Conservation (phyloP, 2,888 invertebrate species). For the Caenorhabditis uteleia region DNA sequence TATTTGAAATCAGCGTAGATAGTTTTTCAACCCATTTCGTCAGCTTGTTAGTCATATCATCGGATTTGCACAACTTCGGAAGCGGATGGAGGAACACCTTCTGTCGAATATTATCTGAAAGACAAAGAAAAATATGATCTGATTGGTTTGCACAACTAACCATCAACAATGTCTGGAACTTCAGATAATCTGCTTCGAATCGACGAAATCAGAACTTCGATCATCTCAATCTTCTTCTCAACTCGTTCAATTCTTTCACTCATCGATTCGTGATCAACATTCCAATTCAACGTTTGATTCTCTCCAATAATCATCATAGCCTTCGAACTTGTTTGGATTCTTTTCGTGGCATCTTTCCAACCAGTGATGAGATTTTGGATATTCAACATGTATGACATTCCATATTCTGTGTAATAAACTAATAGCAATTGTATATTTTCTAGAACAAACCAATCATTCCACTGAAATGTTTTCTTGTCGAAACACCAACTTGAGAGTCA, state of each 20-base stretch:
- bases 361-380: conserved; percentile 13
- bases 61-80: conserved; percentile 22
- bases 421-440: not conserved
- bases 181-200: conserved; percentile 9
- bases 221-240: not conserved
- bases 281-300: conserved; percentile 14
- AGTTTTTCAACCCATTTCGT: conserved; percentile 17
- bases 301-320: conserved; percentile 4
- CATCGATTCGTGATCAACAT: conserved; percentile 24
- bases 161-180: conserved; percentile 17
- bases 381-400: conserved; percentile 42
- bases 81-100: conserved; percentile 35
- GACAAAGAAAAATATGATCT: not conserved
- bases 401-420: conserved; percentile 42
- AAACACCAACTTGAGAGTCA: conserved; percentile 45
- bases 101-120: conserved; percentile 10
- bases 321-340: conserved; percentile 1
- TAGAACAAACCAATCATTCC: conserved; percentile 45
- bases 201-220: conserved; percentile 6
- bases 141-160: conserved; percentile 1
- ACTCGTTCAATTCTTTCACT: conserved; percentile 3
- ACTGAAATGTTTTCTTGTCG: conserved; percentile 47
- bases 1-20: conserved; percentile 8
- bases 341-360: conserved; percentile 4
- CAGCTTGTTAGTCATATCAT: conserved; percentile 21